A percentile compares a stretch with the other conserved stretches of the same genome.
Conservation (phyloP, 1,140 invertebrate species). For the Drosophila sucinea region DNA sequence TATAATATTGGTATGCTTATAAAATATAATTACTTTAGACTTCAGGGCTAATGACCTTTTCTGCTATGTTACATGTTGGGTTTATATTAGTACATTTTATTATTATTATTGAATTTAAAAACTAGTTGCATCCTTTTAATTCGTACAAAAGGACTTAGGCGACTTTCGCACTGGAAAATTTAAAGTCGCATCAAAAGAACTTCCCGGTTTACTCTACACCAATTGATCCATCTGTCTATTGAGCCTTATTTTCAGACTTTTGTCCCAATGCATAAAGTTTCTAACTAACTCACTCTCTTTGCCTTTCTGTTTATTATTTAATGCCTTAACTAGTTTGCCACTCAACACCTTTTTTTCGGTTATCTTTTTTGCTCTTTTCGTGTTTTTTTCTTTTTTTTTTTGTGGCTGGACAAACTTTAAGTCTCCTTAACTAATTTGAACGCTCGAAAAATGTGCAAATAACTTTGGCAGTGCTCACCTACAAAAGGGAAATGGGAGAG, state of each 20-base stretch:
- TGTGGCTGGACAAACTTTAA: slow-evolving; percentile 47
- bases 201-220: too few relatives aligned
- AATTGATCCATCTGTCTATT: too few relatives aligned
- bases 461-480: slow-evolving; percentile 40
- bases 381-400: not conserved
- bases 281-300: not conserved
- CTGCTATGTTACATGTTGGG: too few relatives aligned
- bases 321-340: slow-evolving; percentile 62
- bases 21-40: too few relatives aligned
- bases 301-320: slow-evolving; percentile 60
- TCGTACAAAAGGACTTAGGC: too few relatives aligned
- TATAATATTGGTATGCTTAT: too few relatives aligned
- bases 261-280: not conserved
- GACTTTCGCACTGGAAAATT: too few relatives aligned
- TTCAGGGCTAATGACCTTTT: too few relatives aligned
- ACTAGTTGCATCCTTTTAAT: too few relatives aligned
- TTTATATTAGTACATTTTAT: too few relatives aligned
- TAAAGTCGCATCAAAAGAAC: too few relatives aligned
- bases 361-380: not conserved
- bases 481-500: slow-evolving; percentile 9
- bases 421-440: slow-evolving; percentile 66
- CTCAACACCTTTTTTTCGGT: slow-evolving; percentile 54
- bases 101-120: too few relatives aligned
- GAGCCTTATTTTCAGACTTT: not conserved
- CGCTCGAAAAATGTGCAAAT: slow-evolving; percentile 67